Conservation (phyloP, 2,113 vertebrate species). For the Dinomys branickii region DNA sequence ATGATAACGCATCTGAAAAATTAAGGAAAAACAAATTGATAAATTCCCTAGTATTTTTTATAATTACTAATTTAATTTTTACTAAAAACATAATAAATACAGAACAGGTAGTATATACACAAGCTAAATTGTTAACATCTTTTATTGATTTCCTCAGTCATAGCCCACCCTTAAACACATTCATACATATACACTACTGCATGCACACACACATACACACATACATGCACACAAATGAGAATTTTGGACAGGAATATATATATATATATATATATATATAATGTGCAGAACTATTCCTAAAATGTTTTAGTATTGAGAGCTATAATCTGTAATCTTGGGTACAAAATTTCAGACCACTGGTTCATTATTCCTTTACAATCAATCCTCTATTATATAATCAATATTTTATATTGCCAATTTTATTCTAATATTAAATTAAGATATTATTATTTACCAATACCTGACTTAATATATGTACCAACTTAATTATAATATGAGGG, state of each 20-base stretch:
- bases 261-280: not conserved
- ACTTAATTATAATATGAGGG: not conserved
- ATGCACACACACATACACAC: not conserved
- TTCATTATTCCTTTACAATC: not conserved
- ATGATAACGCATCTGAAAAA: not conserved
- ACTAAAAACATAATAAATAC: not conserved
- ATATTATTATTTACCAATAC: not conserved
- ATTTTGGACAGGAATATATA: not conserved
- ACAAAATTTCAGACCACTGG: not conserved
- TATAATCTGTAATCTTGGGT: not conserved
- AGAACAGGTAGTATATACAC: not conserved
- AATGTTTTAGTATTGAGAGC: not conserved
- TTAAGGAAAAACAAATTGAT: not conserved
- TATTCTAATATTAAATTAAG: not conserved
- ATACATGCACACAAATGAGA: not conserved
- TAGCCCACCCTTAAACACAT: not conserved
- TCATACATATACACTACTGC: not conserved
- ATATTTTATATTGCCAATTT: not conserved
- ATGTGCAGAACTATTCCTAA: not conserved
- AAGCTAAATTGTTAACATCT: not conserved
- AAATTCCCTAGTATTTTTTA: not conserved
- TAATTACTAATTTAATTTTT: slow-evolving; percentile 33
- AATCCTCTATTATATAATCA: not conserved
- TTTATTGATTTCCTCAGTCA: slow-evolving; percentile 8
- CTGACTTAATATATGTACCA: not conserved